Base-by-base conservation (phyloP, 2,888 invertebrate genomes). In the Meteorus cinctellus region DNA sequence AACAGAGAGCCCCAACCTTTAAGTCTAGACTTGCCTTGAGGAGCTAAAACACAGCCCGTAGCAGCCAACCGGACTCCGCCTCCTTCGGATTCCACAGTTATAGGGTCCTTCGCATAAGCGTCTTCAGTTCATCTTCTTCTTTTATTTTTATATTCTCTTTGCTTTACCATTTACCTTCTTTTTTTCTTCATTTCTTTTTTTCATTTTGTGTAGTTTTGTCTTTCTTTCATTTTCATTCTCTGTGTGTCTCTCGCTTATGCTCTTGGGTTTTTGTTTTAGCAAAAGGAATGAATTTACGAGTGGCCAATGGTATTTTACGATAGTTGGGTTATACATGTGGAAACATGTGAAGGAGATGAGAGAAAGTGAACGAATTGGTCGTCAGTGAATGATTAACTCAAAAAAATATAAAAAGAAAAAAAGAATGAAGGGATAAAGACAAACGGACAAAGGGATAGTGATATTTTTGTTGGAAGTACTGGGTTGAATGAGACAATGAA, bases 1-100 rank as follows among this genome's bases (percentile, higher is more conserved):
- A 81, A 81, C 81, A 81, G 74, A 80, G 48, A 74, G 76, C 74
- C 78, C 77, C 74, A 76, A 69, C 77, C 76, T 68, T 16, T 29
- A 78, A 72, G 80, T 80, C 78, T 78, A 80, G 80, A 80, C 80
- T 78, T 59, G 78, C 78, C 80, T 77, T 62, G 77, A 55, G 55
- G 75, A 78, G 80, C 78, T 80, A 77, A 78, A 80, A 80, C 77
- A 77, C 77, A 78, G 74, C 74, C 68, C 74, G 72, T 75, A 78
- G 78, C 62, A 62, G 31, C n/a, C 60, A 60, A 76, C 75, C 66
- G 73, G 77, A 78, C 70, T 71, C 80, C 80, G 79, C 80, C 80
- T 81, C 77, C 75, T 78, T 78, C 66, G 75, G 78, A 79, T 79
- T 79, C 80, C 80, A 73, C 76, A 70, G 72, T 48, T 63, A 63